These are phyloP conservation scores for Stegodyphus dumicola DNA, from an alignment of 1,140 invertebrate species.

Conservation along the genomic window DNA sequence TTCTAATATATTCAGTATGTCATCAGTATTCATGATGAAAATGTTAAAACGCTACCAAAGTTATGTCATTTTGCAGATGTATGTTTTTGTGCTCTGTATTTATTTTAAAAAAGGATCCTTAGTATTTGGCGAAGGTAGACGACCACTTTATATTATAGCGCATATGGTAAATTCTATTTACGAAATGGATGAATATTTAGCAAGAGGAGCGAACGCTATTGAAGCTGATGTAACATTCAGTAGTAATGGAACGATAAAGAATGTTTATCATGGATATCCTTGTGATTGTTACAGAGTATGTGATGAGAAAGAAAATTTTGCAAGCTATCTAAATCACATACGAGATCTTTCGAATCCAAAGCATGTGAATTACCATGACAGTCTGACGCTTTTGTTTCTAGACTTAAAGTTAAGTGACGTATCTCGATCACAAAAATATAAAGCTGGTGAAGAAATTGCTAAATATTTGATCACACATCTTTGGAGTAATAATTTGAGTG, in stretches of 20 bases:
- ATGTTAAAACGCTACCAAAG: too few species aligned
- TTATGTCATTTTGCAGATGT: not conserved
- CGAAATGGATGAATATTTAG: constrained; percentile 63
- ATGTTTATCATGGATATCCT: constrained; percentile 64
- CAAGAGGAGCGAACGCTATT: constrained; percentile 64
- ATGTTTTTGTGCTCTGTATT: constrained; percentile 6
- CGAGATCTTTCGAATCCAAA: constrained; percentile 59
- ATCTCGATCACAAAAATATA: constrained; percentile 51
- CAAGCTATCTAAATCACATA: constrained; percentile 62
- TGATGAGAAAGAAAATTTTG: constrained; percentile 62
- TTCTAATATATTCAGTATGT: not conserved
- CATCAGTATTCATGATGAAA: not conserved
- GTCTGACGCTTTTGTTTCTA: constrained; percentile 43
- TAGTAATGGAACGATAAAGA: constrained; percentile 59
- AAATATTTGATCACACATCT: constrained; percentile 61
- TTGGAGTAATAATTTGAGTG: constrained; percentile 48
- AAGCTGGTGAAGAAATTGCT: constrained; percentile 63
- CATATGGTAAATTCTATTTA: constrained; percentile 65
- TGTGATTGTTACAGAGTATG: constrained; percentile 64
- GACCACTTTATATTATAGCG: constrained; percentile 64
- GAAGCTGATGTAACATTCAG: constrained; percentile 64
- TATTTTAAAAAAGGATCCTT: not conserved
- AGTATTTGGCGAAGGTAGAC: constrained; percentile 16
- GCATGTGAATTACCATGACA: constrained; percentile 26
- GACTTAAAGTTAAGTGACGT: constrained; percentile 63